phyloP scores from a whole-genome alignment of 2,113 vertebrate genomes.

The Rhynchomys soricoides region DNA sequence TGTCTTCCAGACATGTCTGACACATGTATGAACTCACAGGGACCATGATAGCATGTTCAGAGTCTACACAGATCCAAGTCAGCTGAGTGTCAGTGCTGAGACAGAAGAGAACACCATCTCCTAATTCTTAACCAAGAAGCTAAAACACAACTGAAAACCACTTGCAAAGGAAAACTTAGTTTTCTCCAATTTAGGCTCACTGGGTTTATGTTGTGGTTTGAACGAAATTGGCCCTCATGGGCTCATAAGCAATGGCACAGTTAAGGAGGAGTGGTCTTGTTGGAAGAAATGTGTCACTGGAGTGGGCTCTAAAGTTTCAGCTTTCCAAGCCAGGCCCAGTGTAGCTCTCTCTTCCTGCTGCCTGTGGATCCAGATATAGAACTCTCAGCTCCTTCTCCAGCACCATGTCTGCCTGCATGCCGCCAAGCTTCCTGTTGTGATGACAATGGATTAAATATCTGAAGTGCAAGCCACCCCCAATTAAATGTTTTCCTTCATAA shows the following conservation, averaged over 20 bases:
- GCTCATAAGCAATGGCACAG: not conserved
- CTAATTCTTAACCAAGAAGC: not conserved
- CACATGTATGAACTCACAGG: not conserved
- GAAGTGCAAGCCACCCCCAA: no score
- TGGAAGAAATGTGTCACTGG: not conserved
- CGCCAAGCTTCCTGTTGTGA: no score
- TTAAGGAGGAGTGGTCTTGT: not conserved
- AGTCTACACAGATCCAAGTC: not conserved
- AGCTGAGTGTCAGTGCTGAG: not conserved
- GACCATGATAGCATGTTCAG: not conserved
- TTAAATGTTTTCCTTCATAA: no score
- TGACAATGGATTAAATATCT: no score
- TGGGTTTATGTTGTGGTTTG: not conserved
- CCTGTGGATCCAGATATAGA: not conserved
- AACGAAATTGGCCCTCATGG: not conserved
- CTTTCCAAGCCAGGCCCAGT: not conserved
- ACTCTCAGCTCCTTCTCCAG: not conserved
- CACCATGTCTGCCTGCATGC: no score
- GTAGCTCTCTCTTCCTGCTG: not conserved
- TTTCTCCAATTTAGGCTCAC: not conserved
- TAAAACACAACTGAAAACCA: not conserved
- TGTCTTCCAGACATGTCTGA: not conserved
- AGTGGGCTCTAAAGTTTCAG: not conserved
- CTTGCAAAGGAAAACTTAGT: not conserved
- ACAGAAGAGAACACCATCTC: not conserved